Conservation (phyloP, 1,140 invertebrate genomes). For the Antheraea pernyi region DNA sequence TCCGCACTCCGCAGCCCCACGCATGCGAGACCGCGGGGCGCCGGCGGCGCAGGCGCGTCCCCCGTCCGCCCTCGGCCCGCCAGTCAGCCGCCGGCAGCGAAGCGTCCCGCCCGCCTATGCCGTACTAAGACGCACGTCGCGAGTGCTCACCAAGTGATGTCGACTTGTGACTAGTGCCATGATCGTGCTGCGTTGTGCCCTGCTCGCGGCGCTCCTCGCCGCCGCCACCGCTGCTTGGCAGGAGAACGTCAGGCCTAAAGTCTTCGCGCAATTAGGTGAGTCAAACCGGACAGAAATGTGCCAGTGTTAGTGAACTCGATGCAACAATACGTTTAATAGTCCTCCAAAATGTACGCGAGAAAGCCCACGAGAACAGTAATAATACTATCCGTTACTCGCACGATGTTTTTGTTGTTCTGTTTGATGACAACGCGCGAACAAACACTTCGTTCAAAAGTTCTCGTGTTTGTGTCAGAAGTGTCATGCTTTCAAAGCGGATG, state of each 20-base stretch:
- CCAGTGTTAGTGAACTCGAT: conserved; percentile 42
- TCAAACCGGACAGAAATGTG: conserved; percentile 46
- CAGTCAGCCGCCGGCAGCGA: conserved; percentile 60
- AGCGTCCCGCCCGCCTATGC: conserved; percentile 44
- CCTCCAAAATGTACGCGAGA: conserved; percentile 20
- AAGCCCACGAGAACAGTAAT: conserved; percentile 14
- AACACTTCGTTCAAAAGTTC: conserved; percentile 48
- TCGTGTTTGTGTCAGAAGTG: conserved; percentile 47
- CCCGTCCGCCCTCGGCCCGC: conserved; percentile 38
- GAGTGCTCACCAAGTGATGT: conserved; percentile 72
- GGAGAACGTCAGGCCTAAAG: conserved; percentile 92
- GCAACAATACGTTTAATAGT: conserved; percentile 42
- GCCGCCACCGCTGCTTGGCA: conserved; percentile 84
- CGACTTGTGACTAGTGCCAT: conserved; percentile 76
- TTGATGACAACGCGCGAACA: conserved; percentile 55
- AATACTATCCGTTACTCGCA: conserved; percentile 15
- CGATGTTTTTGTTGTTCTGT: conserved; percentile 63
- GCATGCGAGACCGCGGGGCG: conserved; percentile 75
- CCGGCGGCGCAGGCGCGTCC: conserved; percentile 66
- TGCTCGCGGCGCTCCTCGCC: conserved; percentile 64
- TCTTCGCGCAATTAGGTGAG: conserved; percentile 93
- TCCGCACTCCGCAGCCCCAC: conserved; percentile 72
- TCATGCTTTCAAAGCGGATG: conserved; percentile 26
- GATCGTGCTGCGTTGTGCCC: conserved; percentile 70
- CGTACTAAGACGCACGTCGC: conserved; percentile 41